phyloP scores from a whole-genome alignment of 2,797 vertebrate genomes.

The Hyperoplus immaculatus region DNA sequence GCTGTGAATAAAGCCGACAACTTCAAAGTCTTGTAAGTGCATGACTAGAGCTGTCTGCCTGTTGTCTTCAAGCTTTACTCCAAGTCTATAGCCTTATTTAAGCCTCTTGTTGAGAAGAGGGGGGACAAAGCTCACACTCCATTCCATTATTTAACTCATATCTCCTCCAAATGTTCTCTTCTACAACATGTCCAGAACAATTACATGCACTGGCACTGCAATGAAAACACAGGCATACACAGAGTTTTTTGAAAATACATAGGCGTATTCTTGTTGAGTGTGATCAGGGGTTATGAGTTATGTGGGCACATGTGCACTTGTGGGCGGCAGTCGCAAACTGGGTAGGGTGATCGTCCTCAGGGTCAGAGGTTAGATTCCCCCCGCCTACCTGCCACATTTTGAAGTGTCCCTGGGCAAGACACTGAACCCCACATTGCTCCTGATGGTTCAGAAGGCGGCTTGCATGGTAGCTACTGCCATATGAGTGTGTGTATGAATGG shows the following conservation, averaged over 20 bases:
- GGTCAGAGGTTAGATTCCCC: too few species aligned
- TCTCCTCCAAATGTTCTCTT: constrained; percentile 50
- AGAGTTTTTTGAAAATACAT: constrained; percentile 18
- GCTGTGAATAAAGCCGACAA: background rate
- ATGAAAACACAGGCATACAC: constrained; percentile 15
- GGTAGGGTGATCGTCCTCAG: too few species aligned
- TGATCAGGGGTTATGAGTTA: constrained; percentile 26
- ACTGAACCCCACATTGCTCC: too few species aligned
- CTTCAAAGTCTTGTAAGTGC: background rate
- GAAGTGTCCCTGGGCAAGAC: too few species aligned
- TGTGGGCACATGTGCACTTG: background rate
- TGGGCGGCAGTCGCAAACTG: too few species aligned
- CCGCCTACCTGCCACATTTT: too few species aligned
- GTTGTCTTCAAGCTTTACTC: background rate
- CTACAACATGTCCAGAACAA: constrained; percentile 73
- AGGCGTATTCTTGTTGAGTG: constrained; percentile 13
- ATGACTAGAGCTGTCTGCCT: background rate
- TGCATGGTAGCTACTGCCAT: too few species aligned
- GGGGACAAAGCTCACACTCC: constrained; percentile 35
- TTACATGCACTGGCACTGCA: constrained; percentile 56
- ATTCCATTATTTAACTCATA: constrained; percentile 57
- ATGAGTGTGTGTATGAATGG: too few species aligned
- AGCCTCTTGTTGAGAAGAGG: background rate
- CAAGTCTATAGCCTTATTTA: background rate
- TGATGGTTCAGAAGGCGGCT: too few species aligned